These are phyloP conservation scores for Timandra comae DNA, from an alignment of 2,888 invertebrate genomes.

Conservation along the genomic window DNA sequence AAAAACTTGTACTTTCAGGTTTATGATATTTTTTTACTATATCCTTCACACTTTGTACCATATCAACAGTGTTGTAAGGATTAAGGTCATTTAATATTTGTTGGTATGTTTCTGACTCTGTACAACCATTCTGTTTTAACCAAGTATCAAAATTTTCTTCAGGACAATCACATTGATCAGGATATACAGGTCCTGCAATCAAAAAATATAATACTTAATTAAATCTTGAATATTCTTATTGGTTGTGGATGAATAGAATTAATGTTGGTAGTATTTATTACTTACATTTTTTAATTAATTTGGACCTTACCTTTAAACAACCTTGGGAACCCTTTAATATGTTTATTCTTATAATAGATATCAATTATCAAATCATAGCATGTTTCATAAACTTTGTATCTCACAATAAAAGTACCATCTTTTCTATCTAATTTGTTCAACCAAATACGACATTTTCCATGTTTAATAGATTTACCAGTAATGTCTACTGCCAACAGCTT, in stretches of 20 bases:
- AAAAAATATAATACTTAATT: slow-evolving; percentile 2
- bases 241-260: too few relatives aligned
- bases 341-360: slow-evolving; percentile 79
- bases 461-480: slow-evolving; percentile 67
- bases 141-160: slow-evolving; percentile 78
- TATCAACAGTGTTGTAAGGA: slow-evolving; percentile 82
- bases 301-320: slow-evolving; percentile 76
- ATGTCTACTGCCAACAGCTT: slow-evolving; percentile 73
- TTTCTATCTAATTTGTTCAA: slow-evolving; percentile 86
- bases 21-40: slow-evolving; percentile 84
- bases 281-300: slow-evolving; percentile 1
- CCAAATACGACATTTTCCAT: slow-evolving; percentile 82
- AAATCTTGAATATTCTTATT: too few relatives aligned
- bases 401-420: slow-evolving; percentile 88
- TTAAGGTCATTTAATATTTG: slow-evolving; percentile 85
- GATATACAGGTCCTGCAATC: slow-evolving; percentile 80
- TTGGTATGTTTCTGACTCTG: slow-evolving; percentile 58
- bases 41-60: slow-evolving; percentile 79
- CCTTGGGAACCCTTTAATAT: slow-evolving; percentile 81
- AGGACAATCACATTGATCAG: slow-evolving; percentile 93
- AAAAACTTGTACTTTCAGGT: slow-evolving; percentile 89
- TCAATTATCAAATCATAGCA: slow-evolving; percentile 83
- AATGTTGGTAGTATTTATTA: too few relatives aligned
- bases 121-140: slow-evolving; percentile 82
- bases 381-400: slow-evolving; percentile 87